Base-by-base conservation (phyloP, 2,888 invertebrate genomes). In the Luperina nickerlii region DNA sequence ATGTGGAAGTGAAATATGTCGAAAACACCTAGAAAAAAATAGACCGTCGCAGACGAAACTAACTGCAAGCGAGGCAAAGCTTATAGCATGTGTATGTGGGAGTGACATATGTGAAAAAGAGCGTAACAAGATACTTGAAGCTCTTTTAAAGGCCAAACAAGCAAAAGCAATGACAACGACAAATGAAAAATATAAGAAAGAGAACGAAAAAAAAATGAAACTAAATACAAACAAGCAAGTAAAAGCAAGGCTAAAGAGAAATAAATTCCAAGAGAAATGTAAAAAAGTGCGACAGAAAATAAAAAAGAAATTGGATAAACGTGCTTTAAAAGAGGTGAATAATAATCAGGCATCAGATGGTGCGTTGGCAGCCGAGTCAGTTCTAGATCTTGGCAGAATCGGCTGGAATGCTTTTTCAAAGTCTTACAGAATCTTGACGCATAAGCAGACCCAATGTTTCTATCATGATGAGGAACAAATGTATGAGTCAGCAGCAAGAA, bases 61-160 rank as follows among this genome's bases (percentile, higher is more conserved):
- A 42, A 87, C 85, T 57, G 13, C 32, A 27, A 66, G 71, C 7
- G 88, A 85, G 66, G 71, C 71, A 70, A 76, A 62, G 27, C 65
- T 87, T 71, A 48, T 85, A 69, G 70, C 73, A n/a, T 87, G 81
- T 74, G 62, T 76, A 32, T 85, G 88, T 76, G 74, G 76, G 0
- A 87, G 85, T 74, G 15, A 20, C 13, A 71, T 85, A 57, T 87
- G 88, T 68, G 45, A 48, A 42, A 27, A 69, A 72, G 85, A 85
- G 4, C n/a, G 70, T 48, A 57, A 72, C 42, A 85, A 74, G 27
- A 66, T 87, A 45, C 63, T 84, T 32, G 38, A 72, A 24, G 74
- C 76, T 9, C 5, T 87, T 18, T 65, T 87, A 76, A 79, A 74
- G 3, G 65, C 27, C 0, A 87, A 85, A 74, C 76, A 80, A 72